These are phyloP conservation scores for Dendrocincla tyrannina DNA, from an alignment of 2,797 vertebrate genomes.

Conservation along the genomic window DNA sequence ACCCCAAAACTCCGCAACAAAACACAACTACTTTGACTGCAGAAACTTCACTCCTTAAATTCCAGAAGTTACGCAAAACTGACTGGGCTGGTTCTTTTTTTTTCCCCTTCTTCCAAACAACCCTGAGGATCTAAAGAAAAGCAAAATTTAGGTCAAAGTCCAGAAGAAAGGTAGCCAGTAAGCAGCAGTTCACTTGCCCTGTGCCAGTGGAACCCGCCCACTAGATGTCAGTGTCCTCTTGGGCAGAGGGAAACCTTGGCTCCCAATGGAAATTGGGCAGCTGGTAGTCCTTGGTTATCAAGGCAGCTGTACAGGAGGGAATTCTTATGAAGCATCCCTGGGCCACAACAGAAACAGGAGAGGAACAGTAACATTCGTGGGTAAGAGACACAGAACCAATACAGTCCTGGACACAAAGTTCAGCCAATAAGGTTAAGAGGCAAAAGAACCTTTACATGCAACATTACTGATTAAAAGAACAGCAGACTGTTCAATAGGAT, in stretches of 20 bases:
- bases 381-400: not conserved
- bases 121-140: not conserved
- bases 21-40: not conserved
- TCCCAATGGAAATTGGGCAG: fast-evolving
- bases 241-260: not conserved
- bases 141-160: not conserved
- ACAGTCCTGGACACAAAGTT: not conserved
- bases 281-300: not conserved
- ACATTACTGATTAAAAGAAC: not conserved
- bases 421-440: not conserved
- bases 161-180: not conserved
- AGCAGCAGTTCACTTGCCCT: not conserved
- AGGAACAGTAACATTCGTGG: not conserved
- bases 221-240: conserved; percentile 64
- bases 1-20: not conserved
- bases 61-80: not conserved
- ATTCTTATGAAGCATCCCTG: not conserved
- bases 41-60: not conserved
- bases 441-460: not conserved
- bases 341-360: not conserved
- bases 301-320: not conserved
- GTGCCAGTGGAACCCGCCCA: conserved; percentile 26
- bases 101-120: not conserved
- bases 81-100: not conserved
- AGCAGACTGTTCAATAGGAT: not conserved